These are phyloP conservation scores for Epizoanthus scotinus DNA, from an alignment of 92 coral and sea anemone genomes.

Conservation along the genomic window DNA sequence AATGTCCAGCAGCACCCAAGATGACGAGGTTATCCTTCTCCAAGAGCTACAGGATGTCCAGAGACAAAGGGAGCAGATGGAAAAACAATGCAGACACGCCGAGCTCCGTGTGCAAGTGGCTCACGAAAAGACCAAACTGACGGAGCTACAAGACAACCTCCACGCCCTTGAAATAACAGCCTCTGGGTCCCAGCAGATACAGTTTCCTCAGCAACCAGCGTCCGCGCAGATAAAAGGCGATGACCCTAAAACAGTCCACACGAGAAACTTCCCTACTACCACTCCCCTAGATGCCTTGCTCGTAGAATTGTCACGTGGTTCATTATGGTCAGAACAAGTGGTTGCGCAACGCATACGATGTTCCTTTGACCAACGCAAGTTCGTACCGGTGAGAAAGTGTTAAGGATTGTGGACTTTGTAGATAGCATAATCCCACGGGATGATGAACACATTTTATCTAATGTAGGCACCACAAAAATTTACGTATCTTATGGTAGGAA, in stretches of 20 bases:
- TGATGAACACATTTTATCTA: neutral
- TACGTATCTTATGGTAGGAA: neutral
- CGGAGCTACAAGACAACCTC: constrained; percentile 5
- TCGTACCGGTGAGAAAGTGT: neutral
- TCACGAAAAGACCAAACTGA: neutral
- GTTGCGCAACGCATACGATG: constrained; percentile 4
- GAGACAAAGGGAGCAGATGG: neutral
- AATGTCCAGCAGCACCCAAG: neutral
- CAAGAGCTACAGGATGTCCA: neutral
- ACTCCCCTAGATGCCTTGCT: constrained; percentile 2
- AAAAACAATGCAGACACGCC: neutral
- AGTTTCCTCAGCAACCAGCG: neutral
- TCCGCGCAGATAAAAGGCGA: constrained; percentile 13
- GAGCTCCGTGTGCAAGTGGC: neutral
- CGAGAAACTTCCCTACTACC: constrained; percentile 2
- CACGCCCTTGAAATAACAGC: neutral
- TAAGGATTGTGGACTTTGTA: neutral
- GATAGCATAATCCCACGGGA: neutral
- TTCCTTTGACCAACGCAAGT: neutral
- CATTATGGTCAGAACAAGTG: constrained; percentile 1
- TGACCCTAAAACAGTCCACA: neutral
- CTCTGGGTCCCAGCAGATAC: neutral
- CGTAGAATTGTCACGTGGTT: constrained; percentile 6
- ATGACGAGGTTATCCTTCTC: neutral
- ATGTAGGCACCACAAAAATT: neutral